Evolutionary conservation across 2,888 invertebrate species (phyloP).

Genomic region (Hermaeophaga mercurialis): DNA sequence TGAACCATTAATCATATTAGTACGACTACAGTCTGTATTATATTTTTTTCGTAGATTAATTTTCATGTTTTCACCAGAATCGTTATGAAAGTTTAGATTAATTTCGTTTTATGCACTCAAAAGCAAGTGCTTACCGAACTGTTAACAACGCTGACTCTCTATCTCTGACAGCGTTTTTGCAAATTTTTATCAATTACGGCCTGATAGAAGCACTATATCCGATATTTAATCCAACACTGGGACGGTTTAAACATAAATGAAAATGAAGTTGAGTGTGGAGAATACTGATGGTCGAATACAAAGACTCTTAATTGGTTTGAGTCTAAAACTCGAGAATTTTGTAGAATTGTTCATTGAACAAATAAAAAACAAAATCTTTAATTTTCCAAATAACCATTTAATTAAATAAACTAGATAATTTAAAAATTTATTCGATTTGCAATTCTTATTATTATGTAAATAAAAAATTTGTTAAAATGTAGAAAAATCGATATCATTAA

Average conservation of each 20-base stretch:
- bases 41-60: too few species aligned
- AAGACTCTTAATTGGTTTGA: background rate
- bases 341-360: too few species aligned
- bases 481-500: too few species aligned
- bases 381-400: too few species aligned
- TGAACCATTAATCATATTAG: too few species aligned
- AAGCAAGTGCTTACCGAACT: constrained; percentile 9
- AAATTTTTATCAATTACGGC: constrained; percentile 17
- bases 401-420: background rate
- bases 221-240: constrained; percentile 4
- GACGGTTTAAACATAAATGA: constrained; percentile 1
- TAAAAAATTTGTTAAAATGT: too few species aligned
- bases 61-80: too few species aligned
- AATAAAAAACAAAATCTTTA: too few species aligned
- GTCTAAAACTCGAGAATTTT: too few species aligned
- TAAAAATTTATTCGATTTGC: background rate
- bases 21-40: too few species aligned
- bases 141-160: constrained; percentile 15
- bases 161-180: constrained; percentile 14
- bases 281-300: background rate
- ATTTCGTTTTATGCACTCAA: constrained; percentile 3
- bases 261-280: constrained; percentile 1
- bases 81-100: background rate
- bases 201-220: constrained; percentile 7
- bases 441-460: background rate